Evolutionary conservation across 1,140 invertebrate genomes (phyloP).

Genomic region (Alviniconcha marisindica): DNA sequence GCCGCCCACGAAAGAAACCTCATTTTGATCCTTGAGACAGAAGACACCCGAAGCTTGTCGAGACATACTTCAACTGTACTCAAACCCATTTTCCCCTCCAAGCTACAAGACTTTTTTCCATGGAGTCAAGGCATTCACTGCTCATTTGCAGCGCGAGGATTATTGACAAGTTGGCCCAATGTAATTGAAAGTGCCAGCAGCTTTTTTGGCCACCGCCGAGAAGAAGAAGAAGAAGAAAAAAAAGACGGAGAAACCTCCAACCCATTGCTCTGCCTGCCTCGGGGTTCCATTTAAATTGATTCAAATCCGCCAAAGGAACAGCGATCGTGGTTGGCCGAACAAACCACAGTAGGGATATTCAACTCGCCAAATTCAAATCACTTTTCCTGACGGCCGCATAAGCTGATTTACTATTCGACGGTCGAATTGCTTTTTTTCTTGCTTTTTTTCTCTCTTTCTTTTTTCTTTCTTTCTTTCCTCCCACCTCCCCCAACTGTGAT

Average conservation of each 20-base stretch:
- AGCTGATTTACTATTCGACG: slow-evolving; percentile 3
- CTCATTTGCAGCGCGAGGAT: neutral
- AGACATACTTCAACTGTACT: too few species aligned
- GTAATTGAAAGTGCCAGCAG: slow-evolving; percentile 3
- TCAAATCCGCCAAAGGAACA: slow-evolving; percentile 16
- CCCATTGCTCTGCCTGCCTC: neutral
- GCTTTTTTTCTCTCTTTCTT: neutral
- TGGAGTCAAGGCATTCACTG: too few species aligned
- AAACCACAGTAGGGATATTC: neutral
- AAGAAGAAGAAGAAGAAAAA: neutral
- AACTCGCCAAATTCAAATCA: slow-evolving; percentile 3
- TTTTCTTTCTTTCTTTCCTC: neutral
- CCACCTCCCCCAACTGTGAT: neutral
- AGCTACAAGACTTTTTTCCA: too few species aligned
- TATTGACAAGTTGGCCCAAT: slow-evolving; percentile 9
- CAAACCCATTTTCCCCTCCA: too few species aligned
- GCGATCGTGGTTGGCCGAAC: neutral
- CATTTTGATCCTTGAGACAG: too few species aligned
- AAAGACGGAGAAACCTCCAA: neutral
- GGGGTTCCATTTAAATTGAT: slow-evolving; percentile 8
- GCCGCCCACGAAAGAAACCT: too few species aligned
- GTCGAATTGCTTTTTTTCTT: neutral
- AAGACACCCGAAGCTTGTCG: too few species aligned
- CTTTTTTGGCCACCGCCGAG: neutral
- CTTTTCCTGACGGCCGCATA: neutral